Base-by-base conservation (phyloP, 2,113 vertebrate genomes). In the Progne subis region DNA sequence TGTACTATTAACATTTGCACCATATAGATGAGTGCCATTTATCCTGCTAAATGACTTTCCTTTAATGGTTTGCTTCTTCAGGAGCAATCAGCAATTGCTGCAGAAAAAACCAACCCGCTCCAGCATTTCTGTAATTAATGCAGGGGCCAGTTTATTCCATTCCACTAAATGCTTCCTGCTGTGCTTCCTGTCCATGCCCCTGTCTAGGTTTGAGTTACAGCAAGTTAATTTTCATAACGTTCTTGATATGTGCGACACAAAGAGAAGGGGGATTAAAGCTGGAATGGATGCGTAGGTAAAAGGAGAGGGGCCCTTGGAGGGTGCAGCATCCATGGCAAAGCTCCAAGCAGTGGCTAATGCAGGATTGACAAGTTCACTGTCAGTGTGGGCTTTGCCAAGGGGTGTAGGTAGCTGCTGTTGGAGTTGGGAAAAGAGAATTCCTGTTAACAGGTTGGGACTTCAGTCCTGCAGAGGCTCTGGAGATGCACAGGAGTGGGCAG, bases 151-250 rank as follows among this genome's bases (percentile, higher is more conserved):
- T 87, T 85, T 50, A 91, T 91, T 79, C 84, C 90, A 52, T 71
- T 79, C 44, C 78, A 71, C 65, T 71, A 37, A 96, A 94, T 69
- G 91, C 67, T 94, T 94, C 92, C 92, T 91, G 65, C 90, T 64
- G 16, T 0, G 31, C 82, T 94, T 95, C 89, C 91, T 90, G 84
- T 23, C 18, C 67, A 10, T 88, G 50, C 50, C 47, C 56, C 84
- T 74, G 26, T n/a, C 76, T 37, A 25, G 82, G 79, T 90, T 65
- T 88, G 82, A 92, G 70, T 94, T 95, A 47, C 34, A 94, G 90
- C 87, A 86, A 77, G 60, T 57, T 87, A 63, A 74, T 95, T 93
- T 82, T 88, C 82, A 29, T 85, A n/a, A 69, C 43, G 57, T 80
- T 77, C 75, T 61, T 59, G 91, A n/a, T 82, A 3, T 1, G 39